Base-by-base conservation (phyloP, 1,140 invertebrate species). In the Macrobrachium nipponense region DNA sequence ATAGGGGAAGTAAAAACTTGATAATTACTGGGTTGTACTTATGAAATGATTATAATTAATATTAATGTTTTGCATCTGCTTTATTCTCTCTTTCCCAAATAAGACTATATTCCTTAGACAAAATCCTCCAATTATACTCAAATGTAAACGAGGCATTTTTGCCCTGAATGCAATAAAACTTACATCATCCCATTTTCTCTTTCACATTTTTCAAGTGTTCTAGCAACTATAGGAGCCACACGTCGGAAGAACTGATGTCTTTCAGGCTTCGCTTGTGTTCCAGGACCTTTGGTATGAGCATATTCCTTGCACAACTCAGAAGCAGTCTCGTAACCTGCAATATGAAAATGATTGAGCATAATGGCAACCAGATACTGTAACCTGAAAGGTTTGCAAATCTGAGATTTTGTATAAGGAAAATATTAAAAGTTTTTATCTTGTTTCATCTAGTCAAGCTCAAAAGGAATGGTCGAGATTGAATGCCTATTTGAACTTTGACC, bases 121-220 rank as follows among this genome's bases (percentile, higher is more conserved):
- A 51, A 10, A 51, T 51, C 51, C 51, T 51, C 12, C 7, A 51
- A 51, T 51, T 51, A 51, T 20, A 75, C 14, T 18, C 75, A 51
- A 76, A 15, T 44, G 7, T 36, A 81, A 62, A 73, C 61, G n/a
- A 20, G 15, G 5, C 0, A 27, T 36, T 7, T 27, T 76, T 61
- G 18, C 23, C 14, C 72, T 51, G 17, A 73, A 15, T n/a, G 64
- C 14, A 66, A 73, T 80, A 20, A 36, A 82, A 91, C 92, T 91
- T 92, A 95, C 94, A 95, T 95, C 76, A 95, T 93, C 87, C 94
- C 93, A 92, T 95, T 95, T 91, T 95, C 95, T 87, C 95, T 90
- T 88, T 95, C 93, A 91, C 94, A 95, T 90, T 95, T 95, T 82
- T 95, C 94, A 72, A 95, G 90, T 14, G 93, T 94, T 70, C 94